Base-by-base conservation (phyloP, 2,113 vertebrate species). In the Phocoena sinus region DNA sequence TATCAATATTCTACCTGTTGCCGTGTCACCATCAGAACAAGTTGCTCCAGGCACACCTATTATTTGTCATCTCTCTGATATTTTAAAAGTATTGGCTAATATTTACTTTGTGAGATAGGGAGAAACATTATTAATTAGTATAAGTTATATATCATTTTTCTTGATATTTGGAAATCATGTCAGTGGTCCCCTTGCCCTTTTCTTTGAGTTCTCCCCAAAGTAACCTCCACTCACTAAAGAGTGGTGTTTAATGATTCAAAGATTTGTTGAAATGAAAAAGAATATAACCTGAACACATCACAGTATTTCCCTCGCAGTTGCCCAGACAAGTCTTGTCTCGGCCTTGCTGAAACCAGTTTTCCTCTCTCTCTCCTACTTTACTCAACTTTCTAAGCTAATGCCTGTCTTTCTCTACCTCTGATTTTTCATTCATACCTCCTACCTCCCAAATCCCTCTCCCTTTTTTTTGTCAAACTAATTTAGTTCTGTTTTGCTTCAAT, bases 401-500 rank as follows among this genome's bases (percentile, higher is more conserved):
- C 33, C 50, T 74, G 8, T 70, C 25, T 28, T 86, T 38, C 47
- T 63, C 5, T 20, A 83, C 36, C 44, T 95, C 60, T 77, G 53
- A 68, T 11, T 89, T 97, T 88, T 81, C 31, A 77, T 70, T 92
- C 23, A 44, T 41, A 47, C 2, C 14, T 26, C 18, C 36, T 79
- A 25, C 44, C 56, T 70, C 38, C 33, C 8, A 76, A 65, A 44
- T 44, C 41, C 23, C 23, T 84, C 25, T 81, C 10, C 5, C 25
- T 53, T 91, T 70, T 67, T n/a, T 74, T 50, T 77, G 14, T 94
- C 74, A 90, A 63, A 96, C 28, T 36, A 67, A 73, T 58, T 95
- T 94, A 77, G 28, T 28, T 87, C 95, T 97, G 93, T 80, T 65
- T 96, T 95, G 50, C 67, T 91, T 97, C 80, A 86, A 4, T 95